Conservation (phyloP, 2,113 vertebrate genomes). For the Atlantisia rogersi region DNA sequence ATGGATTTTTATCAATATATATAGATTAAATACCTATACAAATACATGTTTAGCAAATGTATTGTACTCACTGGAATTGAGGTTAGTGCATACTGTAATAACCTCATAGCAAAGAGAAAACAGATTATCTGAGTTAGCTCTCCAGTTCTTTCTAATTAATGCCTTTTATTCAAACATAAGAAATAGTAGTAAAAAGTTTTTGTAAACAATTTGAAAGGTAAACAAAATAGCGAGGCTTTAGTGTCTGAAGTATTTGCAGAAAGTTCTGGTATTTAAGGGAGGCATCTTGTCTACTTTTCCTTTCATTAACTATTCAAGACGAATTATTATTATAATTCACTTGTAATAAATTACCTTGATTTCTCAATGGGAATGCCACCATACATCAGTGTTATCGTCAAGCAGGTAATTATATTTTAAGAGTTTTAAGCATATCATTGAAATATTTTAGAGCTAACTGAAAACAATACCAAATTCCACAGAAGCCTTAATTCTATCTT, state of each 20-base stretch:
- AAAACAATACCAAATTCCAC: background rate
- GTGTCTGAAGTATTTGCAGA: background rate
- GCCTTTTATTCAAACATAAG: background rate
- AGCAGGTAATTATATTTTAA: conserved; percentile 1
- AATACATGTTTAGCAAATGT: background rate
- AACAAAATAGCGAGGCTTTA: background rate
- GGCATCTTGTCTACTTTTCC: background rate
- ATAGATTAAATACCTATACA: background rate
- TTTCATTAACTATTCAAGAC: background rate
- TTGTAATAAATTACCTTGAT: conserved; percentile 23
- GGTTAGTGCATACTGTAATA: background rate
- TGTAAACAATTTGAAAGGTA: background rate
- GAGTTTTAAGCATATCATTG: background rate
- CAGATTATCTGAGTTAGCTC: background rate
- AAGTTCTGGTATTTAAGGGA: background rate
- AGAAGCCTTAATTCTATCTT: background rate
- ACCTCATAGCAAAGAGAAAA: background rate
- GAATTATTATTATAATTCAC: conserved; percentile 11
- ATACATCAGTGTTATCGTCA: background rate
- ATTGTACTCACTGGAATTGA: background rate
- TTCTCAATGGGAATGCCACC: conserved; percentile 24
- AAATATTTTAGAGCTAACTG: background rate
- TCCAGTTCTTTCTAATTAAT: background rate
- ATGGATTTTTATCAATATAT: background rate
- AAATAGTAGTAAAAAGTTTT: background rate